A percentile compares a stretch with the other conserved stretches of the same genome.
phyloP scores from a whole-genome alignment of 2,888 invertebrate species.

The Papilio demoleus region DNA sequence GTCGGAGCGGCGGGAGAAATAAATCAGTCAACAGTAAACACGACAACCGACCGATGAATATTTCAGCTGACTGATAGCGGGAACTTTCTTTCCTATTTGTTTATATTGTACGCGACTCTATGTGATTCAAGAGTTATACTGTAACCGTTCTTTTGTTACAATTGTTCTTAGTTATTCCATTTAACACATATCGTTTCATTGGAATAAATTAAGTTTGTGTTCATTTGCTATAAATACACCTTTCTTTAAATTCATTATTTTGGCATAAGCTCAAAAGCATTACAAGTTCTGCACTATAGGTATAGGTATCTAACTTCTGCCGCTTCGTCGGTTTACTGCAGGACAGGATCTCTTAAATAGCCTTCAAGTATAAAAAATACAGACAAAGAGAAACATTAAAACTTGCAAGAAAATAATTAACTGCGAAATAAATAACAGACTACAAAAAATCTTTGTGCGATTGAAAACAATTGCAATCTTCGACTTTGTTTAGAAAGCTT shows the following conservation, averaged over 20 bases:
- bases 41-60: conserved; percentile 35
- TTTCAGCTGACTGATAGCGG: conserved; percentile 34
- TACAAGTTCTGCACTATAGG: too few relatives aligned
- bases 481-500: conserved; percentile 28
- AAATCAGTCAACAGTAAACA: conserved; percentile 36
- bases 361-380: not conserved
- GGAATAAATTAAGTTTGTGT: too few relatives aligned
- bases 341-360: too few relatives aligned
- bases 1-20: conserved; percentile 38
- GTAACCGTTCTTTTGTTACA: not conserved
- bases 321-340: too few relatives aligned
- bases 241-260: too few relatives aligned
- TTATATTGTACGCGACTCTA: not conserved
- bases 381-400: not conserved
- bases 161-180: not conserved
- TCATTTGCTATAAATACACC: too few relatives aligned
- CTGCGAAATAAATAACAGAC: not conserved
- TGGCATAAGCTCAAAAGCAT: too few relatives aligned
- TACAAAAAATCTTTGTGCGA: not conserved
- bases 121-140: not conserved
- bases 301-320: too few relatives aligned
- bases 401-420: conserved; percentile 1
- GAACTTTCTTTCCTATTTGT: conserved; percentile 28
- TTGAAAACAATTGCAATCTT: conserved; percentile 28
- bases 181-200: not conserved